Evolutionary conservation across 2,113 vertebrate genomes (phyloP).

Genomic region (Cebidichthys violaceus): DNA sequence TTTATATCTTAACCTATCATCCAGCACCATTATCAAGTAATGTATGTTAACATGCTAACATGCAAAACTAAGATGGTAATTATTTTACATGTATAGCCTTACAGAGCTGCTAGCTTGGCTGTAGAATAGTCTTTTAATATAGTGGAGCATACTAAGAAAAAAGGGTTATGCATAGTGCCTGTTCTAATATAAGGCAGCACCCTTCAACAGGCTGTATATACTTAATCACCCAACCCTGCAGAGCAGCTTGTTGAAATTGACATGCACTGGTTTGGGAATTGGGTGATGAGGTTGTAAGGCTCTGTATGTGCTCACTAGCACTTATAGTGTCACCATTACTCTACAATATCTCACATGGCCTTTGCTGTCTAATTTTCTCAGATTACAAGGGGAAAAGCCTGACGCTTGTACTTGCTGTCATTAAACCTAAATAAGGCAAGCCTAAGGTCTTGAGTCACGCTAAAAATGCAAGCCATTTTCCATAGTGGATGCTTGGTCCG

Average conservation of each 20-base stretch:
- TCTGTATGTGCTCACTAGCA: constrained; percentile 14
- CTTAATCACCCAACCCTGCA: neutral
- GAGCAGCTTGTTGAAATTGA: neutral
- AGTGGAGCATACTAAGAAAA: neutral
- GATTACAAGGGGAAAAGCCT: constrained; percentile 14
- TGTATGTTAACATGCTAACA: too few relatives aligned
- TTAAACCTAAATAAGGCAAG: constrained; percentile 32
- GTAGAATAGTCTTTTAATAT: neutral
- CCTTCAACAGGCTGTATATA: neutral
- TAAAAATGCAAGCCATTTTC: constrained; percentile 44
- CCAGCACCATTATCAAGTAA: neutral
- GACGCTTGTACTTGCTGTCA: constrained; percentile 15
- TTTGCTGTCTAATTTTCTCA: constrained; percentile 20
- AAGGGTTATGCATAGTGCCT: neutral
- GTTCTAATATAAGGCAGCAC: neutral
- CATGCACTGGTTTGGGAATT: constrained; percentile 3
- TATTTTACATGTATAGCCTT: neutral
- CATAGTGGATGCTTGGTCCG: constrained; percentile 40
- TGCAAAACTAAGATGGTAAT: too few relatives aligned
- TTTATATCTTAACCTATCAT: neutral
- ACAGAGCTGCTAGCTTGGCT: neutral
- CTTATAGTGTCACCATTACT: constrained; percentile 30
- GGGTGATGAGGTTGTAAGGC: constrained; percentile 2
- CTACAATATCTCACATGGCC: constrained; percentile 9
- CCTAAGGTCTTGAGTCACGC: constrained; percentile 20